These are phyloP conservation scores for Gracilinanus agilis DNA, from an alignment of 2,113 vertebrate species.

Conservation along the genomic window DNA sequence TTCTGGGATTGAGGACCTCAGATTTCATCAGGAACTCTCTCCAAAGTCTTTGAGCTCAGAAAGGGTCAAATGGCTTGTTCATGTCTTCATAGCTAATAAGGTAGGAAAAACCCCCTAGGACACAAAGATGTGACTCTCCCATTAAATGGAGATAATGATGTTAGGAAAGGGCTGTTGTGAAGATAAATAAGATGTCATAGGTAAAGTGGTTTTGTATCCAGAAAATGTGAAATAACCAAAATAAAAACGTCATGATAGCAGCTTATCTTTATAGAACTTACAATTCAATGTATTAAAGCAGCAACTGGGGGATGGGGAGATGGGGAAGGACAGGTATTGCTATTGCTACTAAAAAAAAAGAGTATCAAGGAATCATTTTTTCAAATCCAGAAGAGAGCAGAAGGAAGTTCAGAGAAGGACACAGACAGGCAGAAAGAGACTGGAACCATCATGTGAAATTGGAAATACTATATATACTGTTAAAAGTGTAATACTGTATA, in stretches of 20 bases:
- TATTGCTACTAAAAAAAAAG: neutral
- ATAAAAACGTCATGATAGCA: neutral
- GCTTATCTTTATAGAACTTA: neutral
- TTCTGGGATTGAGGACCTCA: neutral
- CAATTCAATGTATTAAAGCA: neutral
- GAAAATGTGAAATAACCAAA: neutral
- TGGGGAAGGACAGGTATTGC: neutral
- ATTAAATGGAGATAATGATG: neutral
- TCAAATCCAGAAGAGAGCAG: neutral
- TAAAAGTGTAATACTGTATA: too few relatives aligned
- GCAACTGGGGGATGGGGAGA: accelerated
- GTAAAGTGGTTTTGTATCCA: neutral
- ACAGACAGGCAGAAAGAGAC: neutral
- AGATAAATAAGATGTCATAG: neutral
- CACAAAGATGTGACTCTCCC: neutral
- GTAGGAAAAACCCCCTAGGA: neutral
- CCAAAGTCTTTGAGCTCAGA: neutral
- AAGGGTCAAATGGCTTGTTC: neutral
- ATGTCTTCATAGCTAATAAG: neutral
- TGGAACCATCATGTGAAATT: neutral
- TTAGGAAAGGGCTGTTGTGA: neutral
- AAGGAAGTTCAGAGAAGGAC: neutral
- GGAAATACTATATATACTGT: neutral
- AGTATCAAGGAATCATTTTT: neutral
- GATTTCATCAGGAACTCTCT: neutral